Conservation (phyloP, 2,888 invertebrate species). For the Chymomyza amoena region DNA sequence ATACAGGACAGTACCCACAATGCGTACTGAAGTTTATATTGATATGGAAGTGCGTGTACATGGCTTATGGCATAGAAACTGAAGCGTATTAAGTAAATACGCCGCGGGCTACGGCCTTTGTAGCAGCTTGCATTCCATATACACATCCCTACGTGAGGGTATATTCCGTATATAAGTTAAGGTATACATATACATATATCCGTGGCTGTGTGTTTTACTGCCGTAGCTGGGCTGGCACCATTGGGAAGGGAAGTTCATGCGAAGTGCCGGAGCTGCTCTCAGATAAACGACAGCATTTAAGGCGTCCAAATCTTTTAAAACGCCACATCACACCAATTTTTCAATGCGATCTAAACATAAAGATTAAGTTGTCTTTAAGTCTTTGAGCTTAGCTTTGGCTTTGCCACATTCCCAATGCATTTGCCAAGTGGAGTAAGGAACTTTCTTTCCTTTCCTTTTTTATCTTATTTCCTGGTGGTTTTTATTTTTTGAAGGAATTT, state of each 20-base stretch:
- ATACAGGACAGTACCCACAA: too few species aligned
- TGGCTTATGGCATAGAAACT: slow-evolving; percentile 64
- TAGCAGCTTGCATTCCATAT: slow-evolving; percentile 12
- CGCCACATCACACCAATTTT: slow-evolving; percentile 66
- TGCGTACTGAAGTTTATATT: slow-evolving; percentile 10
- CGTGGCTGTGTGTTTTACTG: slow-evolving; percentile 19
- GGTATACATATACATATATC: background rate
- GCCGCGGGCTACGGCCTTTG: slow-evolving; percentile 40
- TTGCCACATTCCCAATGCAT: background rate
- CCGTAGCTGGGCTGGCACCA: background rate
- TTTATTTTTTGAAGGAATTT: background rate
- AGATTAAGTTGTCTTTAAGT: slow-evolving; percentile 70
- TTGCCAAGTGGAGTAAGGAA: background rate
- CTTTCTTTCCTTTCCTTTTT: background rate
- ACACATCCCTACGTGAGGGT: background rate
- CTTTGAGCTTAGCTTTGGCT: slow-evolving; percentile 12
- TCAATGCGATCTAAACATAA: slow-evolving; percentile 61
- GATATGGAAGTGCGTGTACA: slow-evolving; percentile 38
- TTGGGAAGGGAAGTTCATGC: background rate
- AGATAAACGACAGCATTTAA: slow-evolving; percentile 66
- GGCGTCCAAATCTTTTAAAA: slow-evolving; percentile 66
- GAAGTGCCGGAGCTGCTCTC: slow-evolving; percentile 29
- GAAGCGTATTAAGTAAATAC: slow-evolving; percentile 65
- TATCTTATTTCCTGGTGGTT: background rate
- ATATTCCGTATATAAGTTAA: background rate